Evolutionary conservation across 2,113 vertebrate genomes (phyloP).

Genomic region (Promerops cafer): DNA sequence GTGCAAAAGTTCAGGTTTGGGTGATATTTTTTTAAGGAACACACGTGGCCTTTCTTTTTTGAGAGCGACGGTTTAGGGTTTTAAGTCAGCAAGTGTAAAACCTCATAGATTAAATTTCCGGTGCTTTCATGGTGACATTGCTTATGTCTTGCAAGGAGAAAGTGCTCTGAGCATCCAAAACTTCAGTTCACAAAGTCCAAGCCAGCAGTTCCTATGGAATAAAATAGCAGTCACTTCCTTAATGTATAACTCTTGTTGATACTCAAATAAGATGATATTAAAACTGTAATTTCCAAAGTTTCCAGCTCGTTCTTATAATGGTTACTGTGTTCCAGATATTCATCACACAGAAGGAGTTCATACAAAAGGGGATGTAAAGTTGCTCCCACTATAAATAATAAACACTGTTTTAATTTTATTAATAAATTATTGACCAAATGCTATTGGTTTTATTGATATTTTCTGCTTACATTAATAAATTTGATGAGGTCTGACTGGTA

Average conservation of each 20-base stretch:
- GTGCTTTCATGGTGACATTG: not conserved
- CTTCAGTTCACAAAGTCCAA: not conserved
- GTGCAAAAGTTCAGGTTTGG: slow-evolving; percentile 86
- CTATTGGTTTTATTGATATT: not conserved
- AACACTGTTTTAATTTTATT: not conserved
- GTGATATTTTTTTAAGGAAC: not conserved
- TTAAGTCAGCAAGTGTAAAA: not conserved
- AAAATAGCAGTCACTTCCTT: not conserved
- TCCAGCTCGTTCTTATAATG: not conserved
- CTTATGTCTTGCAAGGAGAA: not conserved
- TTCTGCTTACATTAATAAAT: not conserved
- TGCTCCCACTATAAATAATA: not conserved
- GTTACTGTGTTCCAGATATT: not conserved
- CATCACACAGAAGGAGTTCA: not conserved
- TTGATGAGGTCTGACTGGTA: not conserved
- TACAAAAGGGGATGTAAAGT: not conserved
- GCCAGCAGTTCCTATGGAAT: not conserved
- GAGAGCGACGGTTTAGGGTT: not conserved
- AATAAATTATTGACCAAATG: not conserved
- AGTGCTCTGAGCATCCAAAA: not conserved
- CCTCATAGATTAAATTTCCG: rapidly evolving
- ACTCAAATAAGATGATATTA: not conserved
- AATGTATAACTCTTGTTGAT: not conserved
- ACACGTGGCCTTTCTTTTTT: rapidly evolving
- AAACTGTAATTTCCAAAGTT: not conserved